Evolutionary conservation across 2,888 invertebrate genomes (phyloP).

Genomic region (Apantesis nais): DNA sequence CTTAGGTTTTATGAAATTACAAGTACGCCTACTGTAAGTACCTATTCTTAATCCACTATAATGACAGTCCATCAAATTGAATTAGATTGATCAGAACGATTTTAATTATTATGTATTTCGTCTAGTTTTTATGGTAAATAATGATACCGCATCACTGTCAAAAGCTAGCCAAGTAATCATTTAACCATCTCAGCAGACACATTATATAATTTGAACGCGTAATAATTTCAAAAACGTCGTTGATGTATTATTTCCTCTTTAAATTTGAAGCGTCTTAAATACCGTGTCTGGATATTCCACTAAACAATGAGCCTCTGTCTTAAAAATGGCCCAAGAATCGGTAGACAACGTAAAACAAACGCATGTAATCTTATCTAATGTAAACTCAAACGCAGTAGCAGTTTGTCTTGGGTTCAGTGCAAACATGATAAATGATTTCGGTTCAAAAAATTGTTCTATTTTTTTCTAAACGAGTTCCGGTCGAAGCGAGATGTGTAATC

Average conservation of each 20-base stretch:
- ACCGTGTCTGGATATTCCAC: slow-evolving; percentile 64
- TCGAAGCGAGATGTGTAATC: slow-evolving; percentile 74
- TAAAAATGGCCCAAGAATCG: slow-evolving; percentile 79
- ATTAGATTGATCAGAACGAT: no score
- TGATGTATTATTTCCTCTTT: slow-evolving; percentile 63
- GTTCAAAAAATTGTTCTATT: slow-evolving; percentile 81
- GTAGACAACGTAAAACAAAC: slow-evolving; percentile 83
- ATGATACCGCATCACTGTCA: background rate
- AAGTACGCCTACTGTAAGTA: no score
- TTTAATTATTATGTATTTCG: no score
- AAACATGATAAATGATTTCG: slow-evolving; percentile 85
- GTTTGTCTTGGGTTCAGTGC: slow-evolving; percentile 82
- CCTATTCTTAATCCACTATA: no score
- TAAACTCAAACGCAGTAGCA: slow-evolving; percentile 84
- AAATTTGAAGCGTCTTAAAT: slow-evolving; percentile 62
- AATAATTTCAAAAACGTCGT: slow-evolving; percentile 21
- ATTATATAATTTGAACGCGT: slow-evolving; percentile 9
- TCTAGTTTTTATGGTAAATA: background rate
- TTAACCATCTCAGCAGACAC: background rate
- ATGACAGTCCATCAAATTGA: no score
- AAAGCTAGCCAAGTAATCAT: background rate
- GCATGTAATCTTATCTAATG: slow-evolving; percentile 80
- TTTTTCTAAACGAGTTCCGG: slow-evolving; percentile 81
- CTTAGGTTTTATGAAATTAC: no score
- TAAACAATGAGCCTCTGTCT: slow-evolving; percentile 80